A percentile compares a stretch with the other conserved stretches of the same genome.
phyloP scores from a whole-genome alignment of 2,888 invertebrate species.

The Andrena chrysosceles region DNA sequence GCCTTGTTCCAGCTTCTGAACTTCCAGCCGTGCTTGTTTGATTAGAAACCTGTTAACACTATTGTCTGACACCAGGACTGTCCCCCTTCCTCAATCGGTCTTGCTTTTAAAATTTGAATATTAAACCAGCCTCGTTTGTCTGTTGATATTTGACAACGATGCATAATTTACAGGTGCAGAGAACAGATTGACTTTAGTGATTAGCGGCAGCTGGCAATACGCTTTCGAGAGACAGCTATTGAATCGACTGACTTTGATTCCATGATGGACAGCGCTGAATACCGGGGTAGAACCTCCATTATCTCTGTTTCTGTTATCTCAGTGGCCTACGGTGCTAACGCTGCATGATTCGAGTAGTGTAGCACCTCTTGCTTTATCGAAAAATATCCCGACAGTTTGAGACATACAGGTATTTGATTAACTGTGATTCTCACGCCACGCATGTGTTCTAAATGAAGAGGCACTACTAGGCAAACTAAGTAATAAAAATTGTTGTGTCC shows the following conservation, averaged over 20 bases:
- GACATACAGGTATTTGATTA: too few species aligned
- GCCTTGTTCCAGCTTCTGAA: conserved; percentile 60
- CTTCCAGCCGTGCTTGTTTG: conserved; percentile 65
- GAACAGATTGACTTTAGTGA: not conserved
- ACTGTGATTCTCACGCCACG: too few species aligned
- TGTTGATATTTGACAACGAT: not conserved
- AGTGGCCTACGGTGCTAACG: not conserved
- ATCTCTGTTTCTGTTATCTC: not conserved
- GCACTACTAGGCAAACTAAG: too few species aligned
- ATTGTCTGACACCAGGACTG: conserved; percentile 41
- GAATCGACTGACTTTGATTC: not conserved
- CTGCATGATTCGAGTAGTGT: too few species aligned
- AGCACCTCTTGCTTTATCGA: too few species aligned
- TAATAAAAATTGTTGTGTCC: too few species aligned
- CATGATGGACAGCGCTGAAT: not conserved
- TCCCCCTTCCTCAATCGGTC: conserved; percentile 9
- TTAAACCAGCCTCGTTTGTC: not conserved
- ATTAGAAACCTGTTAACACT: conserved; percentile 68
- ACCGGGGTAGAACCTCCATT: not conserved
- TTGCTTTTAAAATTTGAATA: conserved; percentile 41
- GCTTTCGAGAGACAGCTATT: not conserved
- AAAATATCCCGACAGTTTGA: too few species aligned
- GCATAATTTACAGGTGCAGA: not conserved
- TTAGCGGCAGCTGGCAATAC: not conserved
- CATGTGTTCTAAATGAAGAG: not conserved